These are phyloP conservation scores for Enteromius mattozi DNA, from an alignment of 2,797 vertebrate species.

Conservation along the genomic window DNA sequence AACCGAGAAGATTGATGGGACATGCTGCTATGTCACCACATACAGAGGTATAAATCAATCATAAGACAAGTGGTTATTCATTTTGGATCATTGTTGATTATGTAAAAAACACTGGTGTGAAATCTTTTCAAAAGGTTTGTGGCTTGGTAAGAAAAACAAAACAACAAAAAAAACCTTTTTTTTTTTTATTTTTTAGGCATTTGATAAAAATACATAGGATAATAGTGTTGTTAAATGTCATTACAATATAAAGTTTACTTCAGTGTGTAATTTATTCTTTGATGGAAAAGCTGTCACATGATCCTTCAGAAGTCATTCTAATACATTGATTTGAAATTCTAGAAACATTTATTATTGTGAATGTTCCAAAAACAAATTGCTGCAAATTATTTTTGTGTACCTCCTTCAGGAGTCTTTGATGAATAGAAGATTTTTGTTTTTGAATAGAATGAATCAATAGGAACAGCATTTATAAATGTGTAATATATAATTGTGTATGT, in stretches of 20 bases:
- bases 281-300: not conserved
- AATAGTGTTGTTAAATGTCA: not conserved
- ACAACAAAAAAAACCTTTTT: no score
- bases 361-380: not conserved
- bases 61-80: not conserved
- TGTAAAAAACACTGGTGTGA: not conserved
- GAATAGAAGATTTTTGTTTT: not conserved
- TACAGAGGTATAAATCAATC: constrained; percentile 80
- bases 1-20: constrained; percentile 95
- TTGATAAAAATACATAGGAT: not conserved
- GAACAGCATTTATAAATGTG: not conserved
- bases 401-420: not conserved
- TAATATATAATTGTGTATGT: not conserved
- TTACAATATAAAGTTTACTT: not conserved
- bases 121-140: not conserved
- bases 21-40: constrained; percentile 90
- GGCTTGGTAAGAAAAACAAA: not conserved
- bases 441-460: no score
- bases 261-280: not conserved
- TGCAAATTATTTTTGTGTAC: not conserved
- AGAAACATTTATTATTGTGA: not conserved
- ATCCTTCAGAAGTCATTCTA: not conserved
- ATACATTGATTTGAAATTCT: not conserved
- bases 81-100: not conserved
- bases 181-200: not conserved